Evolutionary conservation across 2,888 invertebrate species (phyloP), one percentile per base, ranked within the genome.

Genomic region (Sarcophaga carnaria): DNA sequence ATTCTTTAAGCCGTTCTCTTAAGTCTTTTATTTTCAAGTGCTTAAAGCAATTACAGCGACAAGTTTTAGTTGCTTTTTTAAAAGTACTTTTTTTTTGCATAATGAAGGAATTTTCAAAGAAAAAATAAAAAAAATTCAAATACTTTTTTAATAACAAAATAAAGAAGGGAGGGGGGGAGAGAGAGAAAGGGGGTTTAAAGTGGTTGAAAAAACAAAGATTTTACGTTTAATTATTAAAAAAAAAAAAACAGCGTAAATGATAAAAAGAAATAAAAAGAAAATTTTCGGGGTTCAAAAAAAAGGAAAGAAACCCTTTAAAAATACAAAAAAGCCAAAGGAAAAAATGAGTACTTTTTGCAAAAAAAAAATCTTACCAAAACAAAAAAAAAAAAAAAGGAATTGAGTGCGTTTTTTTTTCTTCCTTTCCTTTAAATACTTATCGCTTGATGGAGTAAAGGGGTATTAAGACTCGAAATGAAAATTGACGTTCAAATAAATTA

Each of bases 401-500:
- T 81, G 62, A 27, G 49, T 59, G 54, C 8, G 75, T 75, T 67
- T 59, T 63, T 20, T 22, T 22, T 49, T 27, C n/a, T 8, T 59
- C 22, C 17, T 22, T 64, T 45, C 14, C 37, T 37, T 37, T 37
- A 37, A 37, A 37, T 37, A 37, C 37, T 37, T 37, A 37, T 37
- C 37, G 37, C 37, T 0, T 37, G 37, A 37, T 71, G 12, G 2
- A 37, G 70, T 80, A 89, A 89, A 88, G 88, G 90, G 92, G 88
- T 86, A 84, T 88, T 87, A 83, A 83, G 60, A 37, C 70, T 88
- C 88, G 89, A 91, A 90, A 92, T 91, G 89, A 89, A 90, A 90
- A 91, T 91, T 91, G 92, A 91, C 91, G 91, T 90, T 92, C 92
- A 91, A 91, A 90, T 91, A 91, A 89, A 89, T 90, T 89, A 90